Evolutionary conservation across 1,140 invertebrate genomes (phyloP).

Genomic region (Drosophila pseudoananassae): DNA sequence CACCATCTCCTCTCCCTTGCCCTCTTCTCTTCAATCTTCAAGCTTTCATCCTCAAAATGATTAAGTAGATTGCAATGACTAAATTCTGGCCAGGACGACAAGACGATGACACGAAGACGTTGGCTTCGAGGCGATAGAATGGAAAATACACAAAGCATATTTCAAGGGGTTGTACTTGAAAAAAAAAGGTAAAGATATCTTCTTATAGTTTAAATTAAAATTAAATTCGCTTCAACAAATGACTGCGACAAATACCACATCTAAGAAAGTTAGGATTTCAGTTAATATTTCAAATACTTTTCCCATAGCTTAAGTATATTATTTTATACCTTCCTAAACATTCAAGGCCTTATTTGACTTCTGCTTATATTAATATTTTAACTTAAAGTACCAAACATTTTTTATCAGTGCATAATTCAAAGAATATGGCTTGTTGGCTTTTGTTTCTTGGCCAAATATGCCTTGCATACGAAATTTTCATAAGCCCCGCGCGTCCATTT

Average conservation of each 20-base stretch:
- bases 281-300: not conserved
- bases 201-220: not conserved
- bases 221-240: not conserved
- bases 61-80: conserved; percentile 82
- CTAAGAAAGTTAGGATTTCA: not conserved
- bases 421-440: conserved; percentile 66
- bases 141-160: not conserved
- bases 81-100: conserved; percentile 70
- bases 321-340: too few relatives aligned
- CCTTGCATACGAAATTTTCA: conserved; percentile 75
- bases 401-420: conserved; percentile 12
- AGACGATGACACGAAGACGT: conserved; percentile 52
- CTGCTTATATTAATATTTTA: too few relatives aligned
- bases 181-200: too few relatives aligned
- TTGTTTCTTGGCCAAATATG: conserved; percentile 70
- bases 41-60: conserved; percentile 54
- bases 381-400: not conserved
- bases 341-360: too few relatives aligned
- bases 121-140: conserved; percentile 38
- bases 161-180: not conserved
- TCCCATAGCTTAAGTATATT: not conserved
- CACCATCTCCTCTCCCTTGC: not conserved
- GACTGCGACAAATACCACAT: not conserved
- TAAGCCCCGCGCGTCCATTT: conserved; percentile 52
- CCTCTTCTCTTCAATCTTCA: not conserved